Percentiles rank a stretch among this genome's conserved stretches.
Evolutionary conservation across 23 tunicate genomes (phyloP).

Genomic region (Ascidia mentula): DNA sequence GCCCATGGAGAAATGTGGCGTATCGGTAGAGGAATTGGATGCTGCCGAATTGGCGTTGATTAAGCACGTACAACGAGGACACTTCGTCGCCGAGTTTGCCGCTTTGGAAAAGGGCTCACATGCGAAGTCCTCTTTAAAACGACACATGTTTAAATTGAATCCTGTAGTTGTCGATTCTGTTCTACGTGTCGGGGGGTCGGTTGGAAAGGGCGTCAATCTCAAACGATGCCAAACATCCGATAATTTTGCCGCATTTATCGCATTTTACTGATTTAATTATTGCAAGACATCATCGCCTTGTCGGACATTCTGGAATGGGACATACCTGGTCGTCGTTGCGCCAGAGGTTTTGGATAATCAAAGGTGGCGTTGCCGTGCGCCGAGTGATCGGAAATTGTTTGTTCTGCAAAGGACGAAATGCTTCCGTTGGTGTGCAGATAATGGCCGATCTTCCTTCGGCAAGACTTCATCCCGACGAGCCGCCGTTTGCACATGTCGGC

Average conservation of each 20-base stretch:
- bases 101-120: background rate
- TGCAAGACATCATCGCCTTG: background rate
- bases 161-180: background rate
- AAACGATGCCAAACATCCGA: conserved; percentile 29
- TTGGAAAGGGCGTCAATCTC: background rate
- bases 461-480: conserved; percentile 1
- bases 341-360: conserved; percentile 9
- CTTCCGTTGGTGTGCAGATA: conserved; percentile 2
- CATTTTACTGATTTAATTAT: conserved; percentile 17
- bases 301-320: conserved; percentile 18
- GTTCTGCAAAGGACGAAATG: conserved; percentile 19
- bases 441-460: conserved; percentile 21
- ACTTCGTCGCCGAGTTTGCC: background rate
- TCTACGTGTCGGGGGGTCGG: conserved; percentile 8
- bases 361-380: conserved; percentile 14
- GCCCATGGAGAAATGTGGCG: background rate
- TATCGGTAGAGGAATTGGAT: background rate
- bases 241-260: conserved; percentile 8
- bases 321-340: conserved; percentile 16
- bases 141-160: conserved; percentile 6
- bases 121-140: background rate
- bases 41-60: background rate
- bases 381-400: conserved; percentile 11
- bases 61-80: background rate
- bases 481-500: conserved; percentile 26